Evolutionary conservation across 2,888 invertebrate species (phyloP).

Genomic region (Melanophora roralis): DNA sequence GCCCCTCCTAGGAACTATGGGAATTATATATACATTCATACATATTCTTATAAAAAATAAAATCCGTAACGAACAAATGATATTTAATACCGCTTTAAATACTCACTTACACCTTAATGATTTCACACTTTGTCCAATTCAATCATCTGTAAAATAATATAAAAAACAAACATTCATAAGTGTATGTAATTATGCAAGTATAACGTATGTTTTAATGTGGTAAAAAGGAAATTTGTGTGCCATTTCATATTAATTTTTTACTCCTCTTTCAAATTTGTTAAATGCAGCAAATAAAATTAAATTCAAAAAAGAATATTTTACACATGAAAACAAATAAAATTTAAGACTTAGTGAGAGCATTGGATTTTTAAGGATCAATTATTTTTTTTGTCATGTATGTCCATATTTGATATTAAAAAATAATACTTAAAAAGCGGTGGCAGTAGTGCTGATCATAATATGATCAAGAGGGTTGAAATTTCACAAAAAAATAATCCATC

Average conservation of each 20-base stretch:
- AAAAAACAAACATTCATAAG: conserved; percentile 5
- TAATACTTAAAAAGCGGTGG: neutral
- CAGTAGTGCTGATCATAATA: neutral
- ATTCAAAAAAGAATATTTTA: neutral
- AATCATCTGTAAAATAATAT: conserved; percentile 22
- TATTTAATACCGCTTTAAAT: conserved; percentile 25
- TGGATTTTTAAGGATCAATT: neutral
- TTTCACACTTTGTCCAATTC: conserved; percentile 24
- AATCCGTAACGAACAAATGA: too few species aligned
- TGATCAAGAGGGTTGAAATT: conserved; percentile 37
- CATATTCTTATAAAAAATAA: too few species aligned
- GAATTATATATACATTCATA: too few species aligned
- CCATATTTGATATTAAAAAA: conserved; percentile 51
- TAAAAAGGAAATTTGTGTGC: neutral
- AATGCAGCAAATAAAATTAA: conserved; percentile 3
- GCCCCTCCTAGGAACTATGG: too few species aligned
- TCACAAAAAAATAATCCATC: conserved; percentile 41
- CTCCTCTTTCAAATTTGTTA: neutral
- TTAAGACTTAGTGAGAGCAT: neutral
- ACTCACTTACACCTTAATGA: conserved; percentile 23
- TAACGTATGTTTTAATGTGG: neutral
- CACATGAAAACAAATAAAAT: neutral
- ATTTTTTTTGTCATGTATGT: conserved; percentile 6
- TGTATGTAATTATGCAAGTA: too few species aligned
- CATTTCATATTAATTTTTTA: neutral